Base-by-base conservation (phyloP, 2,888 invertebrate genomes). In the Phaonia tiefii region DNA sequence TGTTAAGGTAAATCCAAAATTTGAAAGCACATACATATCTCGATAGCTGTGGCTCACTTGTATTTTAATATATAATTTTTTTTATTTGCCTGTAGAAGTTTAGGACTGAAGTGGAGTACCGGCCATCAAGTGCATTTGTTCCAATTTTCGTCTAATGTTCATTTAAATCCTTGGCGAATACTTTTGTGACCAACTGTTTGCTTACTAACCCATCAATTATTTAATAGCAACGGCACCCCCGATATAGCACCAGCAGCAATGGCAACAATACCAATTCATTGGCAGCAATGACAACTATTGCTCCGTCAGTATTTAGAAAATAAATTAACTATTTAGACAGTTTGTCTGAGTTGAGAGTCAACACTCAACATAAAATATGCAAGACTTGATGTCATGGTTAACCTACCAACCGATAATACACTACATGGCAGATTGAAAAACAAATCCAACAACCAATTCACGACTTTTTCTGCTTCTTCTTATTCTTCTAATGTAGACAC, bases 331-430 rank as follows among this genome's bases (percentile, higher is more conserved):
- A 56, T 76, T 78, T 78, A 73, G 73, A 69, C 73, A 73, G 67
- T 69, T 42, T 67, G 72, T 69, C 73, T 69, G 51, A 31, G 44
- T 67, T 60, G 22, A 60, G 54, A 69, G 49, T 67, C 58, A 44
- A 60, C 39, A 73, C 67, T 15, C 54, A 42, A 44, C 54, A 60
- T 8, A 31, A 72, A 60, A 69, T 58, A 46, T 67, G 51, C 67
- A 72, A 72, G 67, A 72, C 77, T 77, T 49, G 72, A 42, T 77
- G 72, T 77, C 77, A 77, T 42, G 77, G 66, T 77, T 77, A 77
- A 77, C 72, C 60, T 5, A 31, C 4, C 60, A 31, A 31, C 4
- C 31, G 31, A 31, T 31, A 31, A 31, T 31, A 31, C 31, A 31
- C 31, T 31, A 31, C n/a, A n/a, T n/a, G n/a, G n/a, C n/a, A n/a